A percentile compares a stretch with the other conserved stretches of the same genome.
These are phyloP conservation scores for Hylomyscus alleni DNA, from an alignment of 2,797 vertebrate genomes.

Conservation along the genomic window DNA sequence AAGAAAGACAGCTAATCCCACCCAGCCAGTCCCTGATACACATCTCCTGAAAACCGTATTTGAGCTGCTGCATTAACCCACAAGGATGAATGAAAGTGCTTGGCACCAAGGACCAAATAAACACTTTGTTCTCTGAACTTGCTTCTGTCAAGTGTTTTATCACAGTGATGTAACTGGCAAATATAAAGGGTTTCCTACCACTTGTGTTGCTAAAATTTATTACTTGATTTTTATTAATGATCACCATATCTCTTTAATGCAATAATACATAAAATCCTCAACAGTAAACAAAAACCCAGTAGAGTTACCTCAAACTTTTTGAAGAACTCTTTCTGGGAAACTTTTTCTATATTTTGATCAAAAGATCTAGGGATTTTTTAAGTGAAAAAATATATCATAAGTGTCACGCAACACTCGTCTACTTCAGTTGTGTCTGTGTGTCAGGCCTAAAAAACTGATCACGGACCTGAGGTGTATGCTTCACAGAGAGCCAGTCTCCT, in stretches of 20 bases:
- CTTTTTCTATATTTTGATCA: background rate
- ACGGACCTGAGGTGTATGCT: too few species aligned
- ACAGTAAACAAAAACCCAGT: background rate
- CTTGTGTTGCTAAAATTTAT: constrained; percentile 13
- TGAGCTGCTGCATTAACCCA: background rate
- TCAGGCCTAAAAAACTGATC: too few species aligned
- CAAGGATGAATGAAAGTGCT: background rate
- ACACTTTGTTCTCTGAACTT: background rate
- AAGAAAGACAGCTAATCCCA: too few species aligned
- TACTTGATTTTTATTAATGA: background rate
- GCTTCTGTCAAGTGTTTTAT: background rate
- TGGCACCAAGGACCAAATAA: background rate
- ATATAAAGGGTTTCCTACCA: background rate
- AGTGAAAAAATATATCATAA: too few species aligned
- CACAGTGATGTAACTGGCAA: background rate
- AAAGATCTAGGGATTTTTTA: background rate
- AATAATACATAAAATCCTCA: background rate
- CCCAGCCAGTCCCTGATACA: too few species aligned
- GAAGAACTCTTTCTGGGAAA: background rate
- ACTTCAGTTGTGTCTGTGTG: too few species aligned
- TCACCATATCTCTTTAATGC: background rate
- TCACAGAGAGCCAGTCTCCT: too few species aligned
- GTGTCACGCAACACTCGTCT: too few species aligned
- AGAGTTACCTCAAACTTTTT: background rate
- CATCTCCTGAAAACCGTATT: background rate